phyloP scores from a whole-genome alignment of 2,888 invertebrate genomes.

The Spilosoma lubricipeda region DNA sequence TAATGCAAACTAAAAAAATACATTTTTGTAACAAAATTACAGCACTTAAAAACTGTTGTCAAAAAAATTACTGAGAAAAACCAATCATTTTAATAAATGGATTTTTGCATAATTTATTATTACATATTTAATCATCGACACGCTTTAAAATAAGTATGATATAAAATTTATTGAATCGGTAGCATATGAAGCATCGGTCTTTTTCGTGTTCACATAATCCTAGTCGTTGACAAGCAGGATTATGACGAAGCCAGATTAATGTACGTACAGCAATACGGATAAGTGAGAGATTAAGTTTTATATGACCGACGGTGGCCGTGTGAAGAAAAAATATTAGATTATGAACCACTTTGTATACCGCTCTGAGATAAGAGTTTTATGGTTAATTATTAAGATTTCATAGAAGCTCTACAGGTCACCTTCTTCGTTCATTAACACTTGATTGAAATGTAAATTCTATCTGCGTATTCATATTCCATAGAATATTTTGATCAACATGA shows the following conservation, averaged over 20 bases:
- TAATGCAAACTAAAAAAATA: too few species aligned
- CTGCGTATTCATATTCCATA: constrained; percentile 6
- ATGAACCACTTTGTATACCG: constrained; percentile 33
- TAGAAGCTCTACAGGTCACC: constrained; percentile 12
- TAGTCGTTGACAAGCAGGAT: constrained; percentile 43
- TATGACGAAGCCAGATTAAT: constrained; percentile 40
- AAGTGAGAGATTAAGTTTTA: constrained; percentile 50
- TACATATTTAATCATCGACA: constrained; percentile 40
- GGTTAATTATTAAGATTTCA: constrained; percentile 26
- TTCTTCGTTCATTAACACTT: constrained; percentile 8
- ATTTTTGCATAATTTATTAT: constrained; percentile 38
- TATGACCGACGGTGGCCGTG: constrained; percentile 32
- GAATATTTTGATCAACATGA: constrained; percentile 9
- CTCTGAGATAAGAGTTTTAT: constrained; percentile 25
- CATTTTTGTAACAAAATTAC: neutral
- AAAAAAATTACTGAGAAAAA: constrained; percentile 29
- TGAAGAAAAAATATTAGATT: constrained; percentile 43
- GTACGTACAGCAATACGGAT: constrained; percentile 32
- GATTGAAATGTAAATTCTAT: neutral
- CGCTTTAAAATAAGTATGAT: constrained; percentile 36
- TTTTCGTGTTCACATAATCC: constrained; percentile 30
- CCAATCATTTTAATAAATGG: constrained; percentile 23
- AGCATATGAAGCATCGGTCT: constrained; percentile 30
- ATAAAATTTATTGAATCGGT: constrained; percentile 41
- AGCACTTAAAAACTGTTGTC: constrained; percentile 19